Percentiles rank a stretch among this genome's conserved stretches.
Evolutionary conservation across 92 coral and sea anemone genomes (phyloP).

Genomic region (Zoanthus sansibaricus): DNA sequence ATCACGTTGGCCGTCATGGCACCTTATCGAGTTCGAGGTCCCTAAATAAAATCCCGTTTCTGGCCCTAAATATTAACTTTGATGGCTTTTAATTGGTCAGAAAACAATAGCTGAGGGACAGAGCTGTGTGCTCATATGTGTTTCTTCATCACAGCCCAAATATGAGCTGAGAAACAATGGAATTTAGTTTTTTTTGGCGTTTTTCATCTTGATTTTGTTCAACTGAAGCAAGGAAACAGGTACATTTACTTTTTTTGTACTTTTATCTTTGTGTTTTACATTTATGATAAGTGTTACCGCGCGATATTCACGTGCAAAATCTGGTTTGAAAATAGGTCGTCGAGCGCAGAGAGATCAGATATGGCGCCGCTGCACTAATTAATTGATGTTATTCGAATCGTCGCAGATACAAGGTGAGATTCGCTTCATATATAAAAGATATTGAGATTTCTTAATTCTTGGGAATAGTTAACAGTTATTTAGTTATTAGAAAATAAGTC

Average conservation of each 20-base stretch:
- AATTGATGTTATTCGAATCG: not conserved
- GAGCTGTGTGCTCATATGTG: not conserved
- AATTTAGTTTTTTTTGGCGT: not conserved
- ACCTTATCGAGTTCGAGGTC: not conserved
- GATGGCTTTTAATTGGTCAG: not conserved
- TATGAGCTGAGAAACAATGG: not conserved
- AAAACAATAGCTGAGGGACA: conserved; percentile 5
- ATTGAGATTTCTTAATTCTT: not conserved
- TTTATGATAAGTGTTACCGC: not conserved
- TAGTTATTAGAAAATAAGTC: not conserved
- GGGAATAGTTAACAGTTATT: not conserved
- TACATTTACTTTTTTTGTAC: not conserved
- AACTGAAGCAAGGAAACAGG: conserved; percentile 31
- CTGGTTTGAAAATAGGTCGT: conserved; percentile 16
- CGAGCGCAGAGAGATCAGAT: not conserved
- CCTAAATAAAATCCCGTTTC: not conserved
- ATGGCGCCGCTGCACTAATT: conserved; percentile 1
- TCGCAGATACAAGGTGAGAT: conserved; percentile 4
- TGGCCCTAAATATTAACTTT: not conserved
- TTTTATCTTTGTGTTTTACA: conserved; percentile 16
- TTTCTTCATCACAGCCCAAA: conserved; percentile 8
- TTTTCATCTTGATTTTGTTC: conserved; percentile 11
- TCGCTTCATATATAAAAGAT: not conserved
- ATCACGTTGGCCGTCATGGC: not conserved
- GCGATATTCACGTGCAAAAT: not conserved